phyloP scores from a whole-genome alignment of 1,140 invertebrate species.

The Schlechtendalia chinensis region DNA sequence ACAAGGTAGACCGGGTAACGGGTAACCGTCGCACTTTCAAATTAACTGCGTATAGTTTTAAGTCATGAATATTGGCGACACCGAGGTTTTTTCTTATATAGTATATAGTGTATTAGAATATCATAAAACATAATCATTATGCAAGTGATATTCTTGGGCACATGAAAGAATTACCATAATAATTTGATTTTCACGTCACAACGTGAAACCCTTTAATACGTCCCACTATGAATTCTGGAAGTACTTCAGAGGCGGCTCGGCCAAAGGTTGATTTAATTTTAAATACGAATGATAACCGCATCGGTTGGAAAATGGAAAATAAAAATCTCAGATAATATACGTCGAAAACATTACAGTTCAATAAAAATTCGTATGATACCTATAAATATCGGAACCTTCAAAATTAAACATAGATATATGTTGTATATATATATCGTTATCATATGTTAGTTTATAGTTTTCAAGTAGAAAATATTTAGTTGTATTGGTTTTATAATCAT shows the following conservation, averaged over 20 bases:
- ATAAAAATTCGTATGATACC: neutral
- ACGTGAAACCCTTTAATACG: constrained; percentile 11
- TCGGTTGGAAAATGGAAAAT: neutral
- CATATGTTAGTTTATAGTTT: no score
- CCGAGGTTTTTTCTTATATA: neutral
- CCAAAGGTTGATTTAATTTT: neutral
- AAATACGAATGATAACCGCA: neutral
- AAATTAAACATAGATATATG: no score
- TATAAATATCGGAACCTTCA: neutral
- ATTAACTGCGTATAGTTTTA: neutral
- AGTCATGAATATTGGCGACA: constrained; percentile 8
- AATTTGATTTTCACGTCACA: constrained; percentile 18
- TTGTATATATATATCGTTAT: no score
- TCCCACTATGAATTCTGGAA: neutral
- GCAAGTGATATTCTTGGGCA: neutral
- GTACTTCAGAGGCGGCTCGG: no score
- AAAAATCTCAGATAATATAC: neutral
- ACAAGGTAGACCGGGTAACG: neutral
- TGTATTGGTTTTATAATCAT: no score
- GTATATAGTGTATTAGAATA: neutral
- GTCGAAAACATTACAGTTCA: neutral
- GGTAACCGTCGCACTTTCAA: no score
- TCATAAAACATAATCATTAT: constrained; percentile 32
- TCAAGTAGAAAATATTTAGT: no score
- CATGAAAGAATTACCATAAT: constrained; percentile 36